Evolutionary conservation across 2,888 invertebrate genomes (phyloP).

Genomic region (Microplitis deprimator): DNA sequence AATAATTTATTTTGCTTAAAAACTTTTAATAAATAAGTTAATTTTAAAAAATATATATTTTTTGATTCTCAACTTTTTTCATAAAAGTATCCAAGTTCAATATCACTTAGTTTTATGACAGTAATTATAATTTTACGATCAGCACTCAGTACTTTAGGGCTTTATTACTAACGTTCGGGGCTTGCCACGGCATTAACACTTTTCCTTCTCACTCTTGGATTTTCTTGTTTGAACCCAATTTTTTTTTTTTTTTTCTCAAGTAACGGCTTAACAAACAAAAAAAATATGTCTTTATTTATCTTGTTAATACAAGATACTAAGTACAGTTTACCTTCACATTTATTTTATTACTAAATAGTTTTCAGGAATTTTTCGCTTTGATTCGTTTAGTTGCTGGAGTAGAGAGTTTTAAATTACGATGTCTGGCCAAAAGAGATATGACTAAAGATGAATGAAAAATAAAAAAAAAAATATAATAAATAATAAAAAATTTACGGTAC

Average conservation of each 20-base stretch:
- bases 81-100: conserved; percentile 67
- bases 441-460: conserved; percentile 27
- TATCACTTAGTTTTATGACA: conserved; percentile 69
- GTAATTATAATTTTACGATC: conserved; percentile 71
- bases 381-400: neutral
- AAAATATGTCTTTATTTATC: conserved; percentile 56
- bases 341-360: conserved; percentile 7
- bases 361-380: neutral
- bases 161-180: conserved; percentile 63
- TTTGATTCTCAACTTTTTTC: conserved; percentile 43
- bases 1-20: too few relatives aligned
- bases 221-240: conserved; percentile 17
- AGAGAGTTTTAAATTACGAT: neutral
- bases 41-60: neutral
- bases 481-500: conserved; percentile 58
- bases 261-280: conserved; percentile 57
- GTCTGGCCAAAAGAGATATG: neutral
- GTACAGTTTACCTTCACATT: conserved; percentile 25
- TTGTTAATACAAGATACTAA: neutral
- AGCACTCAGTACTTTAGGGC: conserved; percentile 66
- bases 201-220: conserved; percentile 57
- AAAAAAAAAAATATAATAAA: conserved; percentile 27
- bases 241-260: conserved; percentile 14
- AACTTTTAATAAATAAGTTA: too few relatives aligned
- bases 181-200: conserved; percentile 58